Evolutionary conservation across 2,888 invertebrate species (phyloP).

Genomic region (Hemaris fuciformis): DNA sequence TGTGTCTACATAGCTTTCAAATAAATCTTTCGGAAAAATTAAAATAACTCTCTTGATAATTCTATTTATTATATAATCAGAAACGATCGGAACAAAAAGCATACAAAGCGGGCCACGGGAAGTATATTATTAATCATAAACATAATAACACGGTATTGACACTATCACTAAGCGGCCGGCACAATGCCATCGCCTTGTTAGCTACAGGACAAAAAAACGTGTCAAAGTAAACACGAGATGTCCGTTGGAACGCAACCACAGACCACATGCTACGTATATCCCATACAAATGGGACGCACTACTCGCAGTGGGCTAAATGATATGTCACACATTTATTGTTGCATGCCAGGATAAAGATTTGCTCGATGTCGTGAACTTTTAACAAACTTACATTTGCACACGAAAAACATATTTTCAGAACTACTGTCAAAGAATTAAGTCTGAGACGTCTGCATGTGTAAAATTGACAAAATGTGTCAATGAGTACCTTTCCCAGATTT

Average conservation of each 20-base stretch:
- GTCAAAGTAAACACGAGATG: conserved; percentile 67
- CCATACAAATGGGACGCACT: conserved; percentile 26
- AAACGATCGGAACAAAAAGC: not conserved
- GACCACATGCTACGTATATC: conserved; percentile 48
- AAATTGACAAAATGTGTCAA: not conserved
- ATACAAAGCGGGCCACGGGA: not conserved
- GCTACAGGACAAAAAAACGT: conserved; percentile 66
- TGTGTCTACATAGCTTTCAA: too few relatives aligned
- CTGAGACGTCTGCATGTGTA: not conserved
- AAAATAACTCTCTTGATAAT: not conserved
- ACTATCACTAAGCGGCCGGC: conserved; percentile 61
- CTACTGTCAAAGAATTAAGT: not conserved
- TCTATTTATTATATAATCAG: not conserved
- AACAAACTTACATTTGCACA: not conserved
- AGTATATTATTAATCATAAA: conserved; percentile 32
- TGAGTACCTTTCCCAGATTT: conserved; percentile 48
- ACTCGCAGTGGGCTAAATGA: conserved; percentile 37
- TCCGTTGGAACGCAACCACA: conserved; percentile 46
- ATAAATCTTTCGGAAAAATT: not conserved
- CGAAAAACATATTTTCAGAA: not conserved
- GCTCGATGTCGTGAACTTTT: not conserved
- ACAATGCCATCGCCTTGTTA: conserved; percentile 72
- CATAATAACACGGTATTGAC: conserved; percentile 70
- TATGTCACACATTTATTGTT: conserved; percentile 18
- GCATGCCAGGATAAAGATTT: not conserved